Evolutionary conservation across 2,888 invertebrate species (phyloP), one percentile per base, ranked within the genome.

Genomic region (Hypselothyrea guttata): DNA sequence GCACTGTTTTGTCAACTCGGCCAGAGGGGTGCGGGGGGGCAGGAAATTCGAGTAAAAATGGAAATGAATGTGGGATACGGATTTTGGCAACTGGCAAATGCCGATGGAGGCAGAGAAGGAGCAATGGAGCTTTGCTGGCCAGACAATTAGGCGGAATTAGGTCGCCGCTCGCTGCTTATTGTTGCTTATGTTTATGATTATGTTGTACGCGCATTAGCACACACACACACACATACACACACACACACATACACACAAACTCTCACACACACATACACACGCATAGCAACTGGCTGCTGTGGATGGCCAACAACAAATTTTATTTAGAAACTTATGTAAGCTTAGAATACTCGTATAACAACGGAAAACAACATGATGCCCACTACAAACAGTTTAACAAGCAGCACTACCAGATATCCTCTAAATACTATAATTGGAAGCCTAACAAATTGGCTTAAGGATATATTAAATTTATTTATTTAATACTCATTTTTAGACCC

Each of bases 81-180:
- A 2, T n/a, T 38, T 7, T 7, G 16, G 18, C 16, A 15, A 2
- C n/a, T 27, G 5, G 40, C 2, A 18, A n/a, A 7, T 1, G 13
- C n/a, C 11, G 18, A 7, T 3, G 22, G 1, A 49, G 33, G 13
- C 41, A 41, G 12, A 11, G 12, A 2, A 16, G 37, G 38, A 38
- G 11, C 28, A 13, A 2, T 12, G 52, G 40, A 27, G 47, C 53
- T 51, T 51, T n/a, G 40, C 13, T 52, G 48, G 46, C 8, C 49
- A 53, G 66, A 73, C 76, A 77, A 75, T 82, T 78, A 78, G 68
- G 55, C 45, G 64, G 60, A 58, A 61, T 67, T 95, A 58, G 55
- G 67, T 44, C 35, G 48, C 54, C 22, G 45, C 48, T 47, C 44
- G 66, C 49, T 44, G 53, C 52, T 57, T 56, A 56, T 75, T 71